Evolutionary conservation across 2,888 invertebrate species (phyloP).

Genomic region (Plebejus melissa): DNA sequence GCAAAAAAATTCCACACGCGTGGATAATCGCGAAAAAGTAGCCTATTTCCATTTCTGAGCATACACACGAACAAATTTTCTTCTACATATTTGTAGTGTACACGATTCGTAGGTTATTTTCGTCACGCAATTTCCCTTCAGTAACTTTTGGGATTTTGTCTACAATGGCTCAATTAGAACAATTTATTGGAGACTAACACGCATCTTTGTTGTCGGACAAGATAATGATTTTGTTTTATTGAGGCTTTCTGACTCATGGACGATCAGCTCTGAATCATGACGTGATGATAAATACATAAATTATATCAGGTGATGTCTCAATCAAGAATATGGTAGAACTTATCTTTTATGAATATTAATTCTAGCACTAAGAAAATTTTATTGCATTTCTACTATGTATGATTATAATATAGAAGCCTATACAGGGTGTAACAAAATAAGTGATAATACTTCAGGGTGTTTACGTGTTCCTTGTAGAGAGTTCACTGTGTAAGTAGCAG

Average conservation of each 20-base stretch:
- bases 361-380: neutral
- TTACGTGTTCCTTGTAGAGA: no score
- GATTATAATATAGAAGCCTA: no score
- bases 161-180: constrained; percentile 54
- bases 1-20: no score
- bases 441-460: no score
- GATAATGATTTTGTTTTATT: constrained; percentile 8
- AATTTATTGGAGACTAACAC: constrained; percentile 57
- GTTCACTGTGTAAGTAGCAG: no score
- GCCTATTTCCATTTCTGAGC: neutral
- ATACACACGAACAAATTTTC: neutral
- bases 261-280: neutral
- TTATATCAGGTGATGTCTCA: neutral
- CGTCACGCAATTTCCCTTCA: constrained; percentile 70
- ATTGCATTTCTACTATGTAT: neutral
- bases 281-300: neutral
- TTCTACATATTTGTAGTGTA: constrained; percentile 31
- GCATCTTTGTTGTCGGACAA: constrained; percentile 42
- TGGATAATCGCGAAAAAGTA: no score
- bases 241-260: constrained; percentile 37
- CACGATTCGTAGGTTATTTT: constrained; percentile 57
- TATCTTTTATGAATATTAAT: neutral
- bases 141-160: constrained; percentile 52
- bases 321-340: neutral
- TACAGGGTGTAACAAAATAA: no score